Percentiles rank a stretch among this genome's conserved stretches.
Evolutionary conservation across 2,888 invertebrate genomes (phyloP).

Genomic region (Timema cristinae): DNA sequence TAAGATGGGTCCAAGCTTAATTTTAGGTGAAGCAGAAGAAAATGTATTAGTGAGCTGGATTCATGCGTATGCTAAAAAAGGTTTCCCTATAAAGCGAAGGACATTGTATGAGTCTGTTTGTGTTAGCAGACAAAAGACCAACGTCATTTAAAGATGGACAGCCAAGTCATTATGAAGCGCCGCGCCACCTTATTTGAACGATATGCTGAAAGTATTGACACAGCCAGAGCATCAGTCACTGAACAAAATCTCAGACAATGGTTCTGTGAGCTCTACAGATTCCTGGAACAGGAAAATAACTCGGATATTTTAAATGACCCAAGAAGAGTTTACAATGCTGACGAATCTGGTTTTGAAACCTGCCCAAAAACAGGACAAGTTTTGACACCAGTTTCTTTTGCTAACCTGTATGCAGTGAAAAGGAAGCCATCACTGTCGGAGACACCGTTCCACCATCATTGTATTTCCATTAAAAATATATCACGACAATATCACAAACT

Average conservation of each 20-base stretch:
- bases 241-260: slow-evolving; percentile 15
- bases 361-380: slow-evolving; percentile 20
- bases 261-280: slow-evolving; percentile 4
- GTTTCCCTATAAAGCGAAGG: slow-evolving; percentile 8
- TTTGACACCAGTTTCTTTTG: slow-evolving; percentile 16
- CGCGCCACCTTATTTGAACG: not conserved
- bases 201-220: slow-evolving; percentile 16
- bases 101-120: slow-evolving; percentile 15
- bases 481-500: no score
- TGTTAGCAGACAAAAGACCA: slow-evolving; percentile 6
- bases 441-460: slow-evolving; percentile 11
- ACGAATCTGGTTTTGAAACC: slow-evolving; percentile 16
- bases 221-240: slow-evolving; percentile 10
- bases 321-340: slow-evolving; percentile 19
- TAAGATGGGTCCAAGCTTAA: slow-evolving; percentile 14
- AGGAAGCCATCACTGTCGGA: slow-evolving; percentile 20
- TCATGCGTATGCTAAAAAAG: slow-evolving; percentile 14
- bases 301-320: slow-evolving; percentile 16
- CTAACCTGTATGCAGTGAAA: slow-evolving; percentile 16
- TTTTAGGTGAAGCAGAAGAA: slow-evolving; percentile 9
- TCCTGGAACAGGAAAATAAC: slow-evolving; percentile 11
- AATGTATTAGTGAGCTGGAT: slow-evolving; percentile 14
- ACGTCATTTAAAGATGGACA: not conserved
- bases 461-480: slow-evolving; percentile 18
- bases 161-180: slow-evolving; percentile 3